Base-by-base conservation (phyloP, 2,888 invertebrate genomes). In the Parnassius mnemosyne region DNA sequence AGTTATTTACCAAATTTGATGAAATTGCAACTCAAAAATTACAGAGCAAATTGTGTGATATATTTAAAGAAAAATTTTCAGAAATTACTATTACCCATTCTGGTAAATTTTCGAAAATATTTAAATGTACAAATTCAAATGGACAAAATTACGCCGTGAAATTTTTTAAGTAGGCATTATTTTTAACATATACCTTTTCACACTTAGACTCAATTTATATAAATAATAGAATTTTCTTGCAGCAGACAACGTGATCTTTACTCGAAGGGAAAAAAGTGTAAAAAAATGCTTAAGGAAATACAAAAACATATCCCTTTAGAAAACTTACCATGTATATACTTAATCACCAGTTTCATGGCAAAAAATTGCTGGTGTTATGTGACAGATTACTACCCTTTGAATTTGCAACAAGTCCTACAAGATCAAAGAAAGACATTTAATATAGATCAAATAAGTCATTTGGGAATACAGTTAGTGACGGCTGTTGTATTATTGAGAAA, bases 311-410 rank as follows among this genome's bases (percentile, higher is more conserved):
- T 71, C 12, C 73, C 76, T 11, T 72, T 57, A n/a, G 65, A 74
- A 3, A 75, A 76, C 53, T 71, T 72, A 43, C 68, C 69, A 42
- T 73, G 74, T 43, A 66, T 82, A 0, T 66, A 67, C 53, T 59
- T 82, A 12, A 63, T 77, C 0, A 64, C 69, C 12, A 67, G 69
- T n/a, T 84, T 85, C 56, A 20, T 43, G 12, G 11, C 77, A 1
- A 58, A 59, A 0, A 63, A 64, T 12, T 57, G 63, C 0, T 79
- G 77, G 76, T 85, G 81, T 67, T 77, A 76, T 11, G 51, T 87
- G 13, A 79, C 80, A 66, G 83, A 85, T 11, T 87, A 78, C 65
- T 87, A 78, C 66, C 81, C 87, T 1, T 73, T 64, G 53, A 85
- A 78, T 55, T 70, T 88, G 55, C 25, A 60, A 9, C 59, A 81